Evolutionary conservation across 1,140 invertebrate species (phyloP), one percentile per base, ranked within the genome.

Genomic region (Drosophila kanapiae): DNA sequence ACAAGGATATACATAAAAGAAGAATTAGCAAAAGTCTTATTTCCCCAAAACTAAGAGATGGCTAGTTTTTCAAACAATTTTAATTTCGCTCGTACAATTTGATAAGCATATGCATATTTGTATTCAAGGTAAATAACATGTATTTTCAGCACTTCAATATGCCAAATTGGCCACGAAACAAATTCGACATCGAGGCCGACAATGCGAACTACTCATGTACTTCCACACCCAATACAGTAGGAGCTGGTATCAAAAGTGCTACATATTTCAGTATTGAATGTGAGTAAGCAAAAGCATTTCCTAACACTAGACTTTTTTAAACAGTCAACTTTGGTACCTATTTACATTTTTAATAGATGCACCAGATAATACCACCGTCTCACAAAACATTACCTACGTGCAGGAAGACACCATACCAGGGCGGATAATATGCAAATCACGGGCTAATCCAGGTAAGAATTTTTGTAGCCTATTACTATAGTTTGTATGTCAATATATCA

Each of bases 221-320:
- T 54, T 97, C 97, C 57, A 96, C 95, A 11, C 93, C 94, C 6
- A 98, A 98, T 92, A 85, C 92, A 3, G 96, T 96, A 10, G 96
- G 96, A 1, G 93, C 94, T 1, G 95, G 96, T 1, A 97, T 98
- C 42, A 95, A 95, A 61, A 97, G 96, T 85, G 96, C 95, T 29
- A 97, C 97, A 11, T 95, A 95, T 84, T 97, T 98, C 76, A 95
- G 95, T 42, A 97, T 98, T 23, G 97, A 98, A 94, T 98, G 97
- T 98, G 93, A 96, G 96, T 95, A 69, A 14, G 4, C 9, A 14
- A 16, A 13, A 27, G 9, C 2, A 9, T 11, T 42, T 33, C 0
- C 7, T 59, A 3, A 18, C 13, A 38, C 13, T 14, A 23, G 5
- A 4, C 1, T 42, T 42, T 42, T 1, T 42, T 9, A 16, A 42